Evolutionary conservation across 2,888 invertebrate genomes (phyloP).

Genomic region (Eupithecia vulgata): DNA sequence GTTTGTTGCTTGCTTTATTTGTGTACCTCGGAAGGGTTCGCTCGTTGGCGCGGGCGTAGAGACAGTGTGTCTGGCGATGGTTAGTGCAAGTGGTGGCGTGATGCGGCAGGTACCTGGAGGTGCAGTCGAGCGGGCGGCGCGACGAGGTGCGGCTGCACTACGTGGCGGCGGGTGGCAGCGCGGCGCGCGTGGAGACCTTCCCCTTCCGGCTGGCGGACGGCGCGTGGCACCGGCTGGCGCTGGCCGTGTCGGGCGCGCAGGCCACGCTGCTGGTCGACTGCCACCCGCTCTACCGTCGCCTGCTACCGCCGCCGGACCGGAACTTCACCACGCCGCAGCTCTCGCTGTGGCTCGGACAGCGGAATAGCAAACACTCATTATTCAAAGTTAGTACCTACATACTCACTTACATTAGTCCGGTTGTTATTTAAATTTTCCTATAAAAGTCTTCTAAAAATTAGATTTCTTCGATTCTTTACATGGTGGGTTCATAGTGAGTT

Average conservation of each 20-base stretch:
- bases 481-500: not conserved
- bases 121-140: slow-evolving; percentile 94
- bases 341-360: slow-evolving; percentile 94
- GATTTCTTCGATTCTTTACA: not conserved
- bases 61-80: slow-evolving; percentile 48
- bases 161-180: slow-evolving; percentile 85
- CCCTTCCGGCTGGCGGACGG: slow-evolving; percentile 94
- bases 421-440: not conserved
- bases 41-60: slow-evolving; percentile 55
- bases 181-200: slow-evolving; percentile 92
- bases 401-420: not conserved
- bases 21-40: slow-evolving; percentile 84
- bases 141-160: slow-evolving; percentile 94
- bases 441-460: not conserved
- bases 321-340: slow-evolving; percentile 89
- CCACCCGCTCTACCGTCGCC: slow-evolving; percentile 92
- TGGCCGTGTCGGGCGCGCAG: slow-evolving; percentile 92
- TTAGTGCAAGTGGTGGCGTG: slow-evolving; percentile 58
- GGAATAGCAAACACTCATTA: slow-evolving; percentile 92
- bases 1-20: slow-evolving; percentile 81
- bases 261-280: slow-evolving; percentile 94
- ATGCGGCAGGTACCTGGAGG: slow-evolving; percentile 91
- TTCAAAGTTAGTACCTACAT: slow-evolving; percentile 88
- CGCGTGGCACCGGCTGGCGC: slow-evolving; percentile 93
- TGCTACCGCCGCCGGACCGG: slow-evolving; percentile 90